Percentiles rank a stretch among this genome's conserved stretches.
Conservation (phyloP, 2,888 invertebrate species). For the Darwinula stevensoni region DNA sequence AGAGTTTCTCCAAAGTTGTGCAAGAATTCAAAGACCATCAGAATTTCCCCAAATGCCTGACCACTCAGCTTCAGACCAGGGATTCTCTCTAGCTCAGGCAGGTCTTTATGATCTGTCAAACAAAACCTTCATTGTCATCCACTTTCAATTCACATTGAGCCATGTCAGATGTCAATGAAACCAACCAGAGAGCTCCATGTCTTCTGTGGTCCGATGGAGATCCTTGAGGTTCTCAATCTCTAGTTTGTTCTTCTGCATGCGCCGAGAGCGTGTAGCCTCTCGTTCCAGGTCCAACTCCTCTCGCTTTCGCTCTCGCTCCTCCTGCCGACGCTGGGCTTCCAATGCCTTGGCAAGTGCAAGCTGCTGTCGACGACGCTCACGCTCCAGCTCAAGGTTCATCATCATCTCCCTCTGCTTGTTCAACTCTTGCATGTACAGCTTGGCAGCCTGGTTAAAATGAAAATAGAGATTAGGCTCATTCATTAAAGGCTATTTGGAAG, state of each 20-base stretch:
- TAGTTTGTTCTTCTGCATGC: constrained; percentile 34
- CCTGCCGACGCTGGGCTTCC: constrained; percentile 55
- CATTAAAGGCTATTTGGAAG: too few species aligned
- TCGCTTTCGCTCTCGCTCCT: constrained; percentile 49
- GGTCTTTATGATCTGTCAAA: constrained; percentile 11
- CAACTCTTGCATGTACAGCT: constrained; percentile 69
- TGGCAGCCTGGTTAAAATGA: constrained; percentile 17
- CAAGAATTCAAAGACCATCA: constrained; percentile 89
- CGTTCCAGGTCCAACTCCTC: constrained; percentile 49
- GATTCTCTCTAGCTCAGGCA: constrained; percentile 33
- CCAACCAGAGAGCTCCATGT: constrained; percentile 41
- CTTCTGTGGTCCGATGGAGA: constrained; percentile 67
- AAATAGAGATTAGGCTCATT: too few species aligned
- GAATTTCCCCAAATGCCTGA: constrained; percentile 60
- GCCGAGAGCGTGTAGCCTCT: constrained; percentile 51
- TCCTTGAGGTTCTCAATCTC: constrained; percentile 34
- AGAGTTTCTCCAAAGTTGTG: constrained; percentile 84
- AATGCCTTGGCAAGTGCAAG: constrained; percentile 59
- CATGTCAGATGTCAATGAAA: constrained; percentile 12
- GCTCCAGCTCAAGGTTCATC: constrained; percentile 26
- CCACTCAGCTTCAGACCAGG: constrained; percentile 50
- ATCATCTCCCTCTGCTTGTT: constrained; percentile 47
- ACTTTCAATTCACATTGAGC: neutral
- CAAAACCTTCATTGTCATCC: neutral
- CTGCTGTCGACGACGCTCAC: constrained; percentile 65